Evolutionary conservation across 1,140 invertebrate species (phyloP).

Genomic region (Drosophila pandora): DNA sequence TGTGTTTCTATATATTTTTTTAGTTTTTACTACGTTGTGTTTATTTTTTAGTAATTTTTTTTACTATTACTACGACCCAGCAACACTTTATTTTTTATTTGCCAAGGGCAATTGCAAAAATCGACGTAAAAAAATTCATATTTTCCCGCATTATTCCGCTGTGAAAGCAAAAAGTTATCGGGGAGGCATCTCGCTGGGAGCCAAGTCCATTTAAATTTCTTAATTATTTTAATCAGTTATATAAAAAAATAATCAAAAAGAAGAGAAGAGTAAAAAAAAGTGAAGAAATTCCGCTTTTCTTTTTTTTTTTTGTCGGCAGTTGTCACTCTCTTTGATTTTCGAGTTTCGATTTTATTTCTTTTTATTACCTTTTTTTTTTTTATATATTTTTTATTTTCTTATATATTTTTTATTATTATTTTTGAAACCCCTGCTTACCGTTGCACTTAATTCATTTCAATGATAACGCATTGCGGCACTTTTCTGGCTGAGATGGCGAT

Average conservation of each 20-base stretch:
- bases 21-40: conserved; percentile 2
- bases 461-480: conserved; percentile 40
- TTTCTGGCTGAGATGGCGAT: conserved; percentile 14
- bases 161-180: conserved; percentile 37
- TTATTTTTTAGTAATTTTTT: neutral
- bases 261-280: conserved; percentile 1
- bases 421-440: conserved; percentile 1
- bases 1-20: neutral
- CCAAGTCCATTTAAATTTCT: conserved; percentile 23
- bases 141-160: conserved; percentile 9
- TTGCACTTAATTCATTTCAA: conserved; percentile 27
- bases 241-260: neutral
- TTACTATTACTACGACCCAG: neutral
- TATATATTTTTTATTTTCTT: neutral
- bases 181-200: conserved; percentile 10
- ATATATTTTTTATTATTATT: neutral
- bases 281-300: conserved; percentile 43
- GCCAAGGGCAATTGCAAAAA: conserved; percentile 3
- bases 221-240: neutral
- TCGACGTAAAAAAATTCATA: neutral
- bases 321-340: conserved; percentile 26
- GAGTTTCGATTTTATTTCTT: conserved; percentile 16
- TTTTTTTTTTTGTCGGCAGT: conserved; percentile 14
- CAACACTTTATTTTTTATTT: neutral
- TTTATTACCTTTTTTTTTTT: conserved; percentile 10